Base-by-base conservation (phyloP, 1,140 invertebrate genomes). In the Apocrypta bakeri region DNA sequence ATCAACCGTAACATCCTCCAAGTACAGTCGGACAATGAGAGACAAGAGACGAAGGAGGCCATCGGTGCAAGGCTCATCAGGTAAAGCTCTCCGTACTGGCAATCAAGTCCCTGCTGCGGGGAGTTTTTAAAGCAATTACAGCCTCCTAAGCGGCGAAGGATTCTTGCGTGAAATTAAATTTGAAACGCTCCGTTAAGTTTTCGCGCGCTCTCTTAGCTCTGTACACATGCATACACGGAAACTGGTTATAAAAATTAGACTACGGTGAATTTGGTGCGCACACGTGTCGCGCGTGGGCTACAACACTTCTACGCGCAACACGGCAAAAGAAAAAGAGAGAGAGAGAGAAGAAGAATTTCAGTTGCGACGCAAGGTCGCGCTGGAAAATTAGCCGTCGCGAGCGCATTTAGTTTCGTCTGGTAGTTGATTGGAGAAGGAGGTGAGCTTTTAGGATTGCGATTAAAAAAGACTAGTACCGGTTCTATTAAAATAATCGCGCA, bases 1-100 rank as follows among this genome's bases (percentile, higher is more conserved):
- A 98, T 99, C 85, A 99, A 99, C 90, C 95, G 98, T 89, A 99
- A 99, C 90, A 99, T 99, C 84, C 94, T 99, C 90, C 97, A 97
- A 90, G 94, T 97, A 86, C 97, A 98, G 91, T 96, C 96, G 84
- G 98, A 99, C 86, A 97, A 97, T 94, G 98, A 99, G 91, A 93
- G 97, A 86, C 96, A 97, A 91, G 97, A 99, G 92, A 96, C 95
- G 85, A 97, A 98, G 93, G 97, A 99, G 91, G 97, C 97, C 71
- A 98, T 99, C 88, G 98, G 98, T 63, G 97, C 97, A 77, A 96
- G 98, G 88, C 95, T 99, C 84, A 99, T 97, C 86, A 96, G 95
- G 95, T 96, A 85, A 85, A 77, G 33, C 33, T 37, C n/a, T n/a
- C n/a, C n/a, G n/a, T n/a, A n/a, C n/a, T n/a, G n/a, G n/a, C n/a